Evolutionary conservation across 2,888 invertebrate genomes (phyloP), one percentile per base, ranked within the genome.

Genomic region (Epirrhoe alternata): DNA sequence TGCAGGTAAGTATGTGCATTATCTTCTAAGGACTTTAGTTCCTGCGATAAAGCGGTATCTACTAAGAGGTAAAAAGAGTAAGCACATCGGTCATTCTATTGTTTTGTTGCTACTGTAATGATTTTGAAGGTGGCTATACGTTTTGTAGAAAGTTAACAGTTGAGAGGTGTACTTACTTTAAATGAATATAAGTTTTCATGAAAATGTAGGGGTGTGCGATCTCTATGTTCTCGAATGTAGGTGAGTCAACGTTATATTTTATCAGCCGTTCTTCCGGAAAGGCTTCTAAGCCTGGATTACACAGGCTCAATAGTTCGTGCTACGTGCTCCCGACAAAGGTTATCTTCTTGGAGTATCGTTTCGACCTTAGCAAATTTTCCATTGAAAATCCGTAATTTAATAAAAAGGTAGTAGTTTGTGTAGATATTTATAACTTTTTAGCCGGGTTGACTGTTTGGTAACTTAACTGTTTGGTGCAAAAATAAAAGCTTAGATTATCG

Each of bases 271-370:
- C 56, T 54, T 52, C 57, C 75, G 73, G 65, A 80, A 73, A 73
- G 83, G 81, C 80, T 84, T 84, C 80, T 85, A 86, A 86, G 82
- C 84, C 78, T 71, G 86, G 86, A 81, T 86, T 85, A 85, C 76
- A 74, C 74, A 75, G 73, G 66, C 77, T 82, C 80, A 79, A 68
- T 72, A 77, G 69, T 78, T 73, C 64, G 76, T 68, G 71, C 67
- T 77, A 74, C 71, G 74, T 77, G 76, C 77, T 78, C 76, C 60
- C 61, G 50, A 67, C 57, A 65, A 73, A 80, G 75, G 78, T 76
- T 77, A 77, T 73, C 75, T 75, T 24, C 17, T 53, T 33, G 61
- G 35, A 67, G 71, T 70, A 68, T 66, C 62, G 64, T 55, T 64
- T 59, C 33, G 61, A 61, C 55, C 68, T 58, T 33, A 60, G 38